Evolutionary conservation across 1,140 invertebrate species (phyloP).

Genomic region (Colletes gigas): DNA sequence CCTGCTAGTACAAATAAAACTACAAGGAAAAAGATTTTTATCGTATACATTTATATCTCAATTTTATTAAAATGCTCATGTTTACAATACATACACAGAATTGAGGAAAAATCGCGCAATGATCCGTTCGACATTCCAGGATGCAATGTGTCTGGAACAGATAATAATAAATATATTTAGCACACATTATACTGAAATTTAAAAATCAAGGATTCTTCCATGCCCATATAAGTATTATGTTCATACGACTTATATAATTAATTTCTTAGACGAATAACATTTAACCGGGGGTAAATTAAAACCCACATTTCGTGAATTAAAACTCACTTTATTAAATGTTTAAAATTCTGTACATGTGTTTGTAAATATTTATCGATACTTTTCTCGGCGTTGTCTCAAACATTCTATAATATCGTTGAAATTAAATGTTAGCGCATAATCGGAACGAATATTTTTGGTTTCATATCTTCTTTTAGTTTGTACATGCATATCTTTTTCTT

Average conservation of each 20-base stretch:
- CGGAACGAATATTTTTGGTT: not conserved
- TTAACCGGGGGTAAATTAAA: not conserved
- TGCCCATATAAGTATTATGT: no score
- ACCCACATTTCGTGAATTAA: not conserved
- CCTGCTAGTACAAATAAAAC: no score
- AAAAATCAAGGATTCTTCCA: slow-evolving; percentile 2
- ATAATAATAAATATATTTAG: slow-evolving; percentile 29
- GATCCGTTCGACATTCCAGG: slow-evolving; percentile 28
- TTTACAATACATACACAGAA: slow-evolving; percentile 47
- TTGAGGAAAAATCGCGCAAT: slow-evolving; percentile 21
- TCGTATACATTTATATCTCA: slow-evolving; percentile 39
- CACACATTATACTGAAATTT: slow-evolving; percentile 1
- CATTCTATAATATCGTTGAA: not conserved
- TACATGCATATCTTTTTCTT: not conserved
- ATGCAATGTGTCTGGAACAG: slow-evolving; percentile 33
- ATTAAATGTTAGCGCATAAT: not conserved
- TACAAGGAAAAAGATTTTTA: no score
- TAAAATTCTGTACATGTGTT: slow-evolving; percentile 5
- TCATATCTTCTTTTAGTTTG: not conserved
- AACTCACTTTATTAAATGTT: slow-evolving; percentile 6
- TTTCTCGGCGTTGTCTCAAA: not conserved
- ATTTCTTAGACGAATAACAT: no score
- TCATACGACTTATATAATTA: no score
- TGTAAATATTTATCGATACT: not conserved
- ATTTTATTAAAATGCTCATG: slow-evolving; percentile 50